Evolutionary conservation across 2,113 vertebrate species (phyloP).

Genomic region (Centropristis striata): DNA sequence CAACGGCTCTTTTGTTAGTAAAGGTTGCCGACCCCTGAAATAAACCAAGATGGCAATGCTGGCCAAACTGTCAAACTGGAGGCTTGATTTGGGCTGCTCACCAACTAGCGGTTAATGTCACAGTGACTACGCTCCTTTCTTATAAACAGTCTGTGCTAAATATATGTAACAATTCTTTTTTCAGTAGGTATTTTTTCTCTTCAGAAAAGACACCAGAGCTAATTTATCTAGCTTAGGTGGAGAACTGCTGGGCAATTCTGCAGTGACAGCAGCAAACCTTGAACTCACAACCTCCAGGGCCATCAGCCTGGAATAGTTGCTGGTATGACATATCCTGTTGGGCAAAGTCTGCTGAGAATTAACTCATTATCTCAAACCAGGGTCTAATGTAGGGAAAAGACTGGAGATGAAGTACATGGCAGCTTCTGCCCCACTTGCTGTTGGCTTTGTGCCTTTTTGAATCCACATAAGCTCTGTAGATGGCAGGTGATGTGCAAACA

Average conservation of each 20-base stretch:
- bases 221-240: neutral
- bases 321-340: conserved; percentile 19
- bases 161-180: no score
- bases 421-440: neutral
- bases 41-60: no score
- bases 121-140: no score
- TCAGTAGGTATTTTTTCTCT: no score
- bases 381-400: conserved; percentile 9
- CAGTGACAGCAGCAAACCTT: neutral
- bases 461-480: conserved; percentile 1
- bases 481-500: conserved; percentile 25
- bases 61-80: no score
- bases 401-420: neutral
- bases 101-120: no score
- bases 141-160: no score
- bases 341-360: conserved; percentile 40
- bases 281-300: conserved; percentile 3
- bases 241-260: neutral
- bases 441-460: neutral
- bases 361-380: conserved; percentile 35
- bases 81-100: no score
- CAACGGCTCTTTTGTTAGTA: no score
- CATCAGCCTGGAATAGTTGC: conserved; percentile 22
- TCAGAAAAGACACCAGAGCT: neutral
- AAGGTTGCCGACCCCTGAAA: no score